Conservation (phyloP, 1,140 invertebrate genomes). For the Nilaparvata lugens region DNA sequence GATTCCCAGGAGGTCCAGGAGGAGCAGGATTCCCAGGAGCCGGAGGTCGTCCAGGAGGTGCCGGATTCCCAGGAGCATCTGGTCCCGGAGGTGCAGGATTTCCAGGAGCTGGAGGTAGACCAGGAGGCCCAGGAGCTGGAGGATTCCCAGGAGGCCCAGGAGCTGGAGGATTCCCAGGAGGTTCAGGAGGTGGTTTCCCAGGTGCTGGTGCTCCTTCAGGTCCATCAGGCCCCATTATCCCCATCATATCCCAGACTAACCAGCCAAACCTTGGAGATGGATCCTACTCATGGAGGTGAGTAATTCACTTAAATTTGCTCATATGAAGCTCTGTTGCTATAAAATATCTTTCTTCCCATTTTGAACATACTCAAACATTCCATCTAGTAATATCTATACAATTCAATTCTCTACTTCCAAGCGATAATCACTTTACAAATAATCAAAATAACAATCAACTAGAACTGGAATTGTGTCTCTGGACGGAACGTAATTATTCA, state of each 20-base stretch:
- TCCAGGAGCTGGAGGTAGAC: background rate
- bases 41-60: background rate
- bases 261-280: constrained; percentile 20
- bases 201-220: background rate
- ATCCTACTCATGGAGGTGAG: constrained; percentile 24
- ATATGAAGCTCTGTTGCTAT: background rate
- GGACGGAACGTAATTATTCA: too few species aligned
- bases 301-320: background rate
- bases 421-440: too few species aligned
- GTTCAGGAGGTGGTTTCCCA: constrained; percentile 2
- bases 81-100: background rate
- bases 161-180: background rate
- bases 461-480: too few species aligned
- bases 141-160: background rate
- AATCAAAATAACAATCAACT: too few species aligned
- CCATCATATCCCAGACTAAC: constrained; percentile 20
- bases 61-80: background rate
- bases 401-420: too few species aligned
- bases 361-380: too few species aligned
- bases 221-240: constrained; percentile 17
- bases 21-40: constrained; percentile 1
- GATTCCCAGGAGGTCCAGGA: background rate
- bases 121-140: constrained; percentile 10
- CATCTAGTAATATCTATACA: too few species aligned
- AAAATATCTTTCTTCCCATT: background rate